phyloP scores from a whole-genome alignment of 1,140 invertebrate species.

The Metopolophium dirhodum region DNA sequence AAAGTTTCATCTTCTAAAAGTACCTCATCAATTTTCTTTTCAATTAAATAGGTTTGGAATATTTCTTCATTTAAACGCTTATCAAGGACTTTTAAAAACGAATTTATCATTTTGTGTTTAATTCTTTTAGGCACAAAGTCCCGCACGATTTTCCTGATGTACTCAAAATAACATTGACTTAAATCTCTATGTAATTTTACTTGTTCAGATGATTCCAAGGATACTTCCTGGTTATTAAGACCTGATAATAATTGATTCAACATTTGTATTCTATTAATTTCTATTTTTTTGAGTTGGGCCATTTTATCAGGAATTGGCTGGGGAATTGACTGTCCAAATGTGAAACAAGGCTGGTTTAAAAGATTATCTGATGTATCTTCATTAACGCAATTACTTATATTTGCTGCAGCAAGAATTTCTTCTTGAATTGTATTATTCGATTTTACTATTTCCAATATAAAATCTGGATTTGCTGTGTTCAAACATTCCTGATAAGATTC shows the following conservation, averaged over 20 bases:
- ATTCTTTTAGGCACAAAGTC: neutral
- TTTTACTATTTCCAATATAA: neutral
- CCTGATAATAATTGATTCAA: neutral
- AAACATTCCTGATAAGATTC: neutral
- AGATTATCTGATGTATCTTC: too few relatives aligned
- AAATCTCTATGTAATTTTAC: neutral
- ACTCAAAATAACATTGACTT: neutral
- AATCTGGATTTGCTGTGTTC: neutral
- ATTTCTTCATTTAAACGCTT: neutral
- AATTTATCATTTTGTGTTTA: neutral
- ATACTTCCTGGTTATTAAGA: neutral
- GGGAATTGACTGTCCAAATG: too few relatives aligned
- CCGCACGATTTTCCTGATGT: neutral
- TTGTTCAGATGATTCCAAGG: neutral
- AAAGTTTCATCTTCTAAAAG: neutral
- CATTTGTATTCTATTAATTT: too few relatives aligned
- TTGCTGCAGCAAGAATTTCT: too few relatives aligned
- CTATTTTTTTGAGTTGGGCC: too few relatives aligned
- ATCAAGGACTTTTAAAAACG: neutral
- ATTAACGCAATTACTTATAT: too few relatives aligned
- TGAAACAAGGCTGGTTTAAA: too few relatives aligned
- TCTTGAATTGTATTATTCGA: too few relatives aligned
- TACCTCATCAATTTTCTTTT: slow-evolving; percentile 24
- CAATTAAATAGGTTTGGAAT: neutral
- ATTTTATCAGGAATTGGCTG: too few relatives aligned